Evolutionary conservation across 1,140 invertebrate species (phyloP).

Genomic region (Drosophila insularis): DNA sequence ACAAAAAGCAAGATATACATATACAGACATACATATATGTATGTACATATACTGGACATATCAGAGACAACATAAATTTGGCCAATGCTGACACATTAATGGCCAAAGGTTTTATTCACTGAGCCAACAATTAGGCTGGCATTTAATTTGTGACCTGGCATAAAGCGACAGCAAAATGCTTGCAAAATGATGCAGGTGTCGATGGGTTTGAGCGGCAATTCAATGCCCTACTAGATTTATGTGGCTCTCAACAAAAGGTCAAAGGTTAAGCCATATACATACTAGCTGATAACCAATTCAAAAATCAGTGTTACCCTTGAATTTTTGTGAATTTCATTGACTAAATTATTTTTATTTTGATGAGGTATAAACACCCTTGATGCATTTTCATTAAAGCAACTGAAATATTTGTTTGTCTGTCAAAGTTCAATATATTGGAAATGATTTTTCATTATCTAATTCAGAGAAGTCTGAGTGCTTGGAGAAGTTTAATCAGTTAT

Average conservation of each 20-base stretch:
- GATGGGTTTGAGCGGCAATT: neutral
- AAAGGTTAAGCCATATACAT: neutral
- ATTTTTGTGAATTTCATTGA: too few relatives aligned
- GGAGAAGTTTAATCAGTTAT: too few relatives aligned
- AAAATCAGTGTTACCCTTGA: too few relatives aligned
- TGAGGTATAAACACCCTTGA: too few relatives aligned
- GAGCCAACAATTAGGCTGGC: constrained; percentile 22
- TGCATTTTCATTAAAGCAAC: too few relatives aligned
- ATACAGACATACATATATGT: constrained; percentile 20
- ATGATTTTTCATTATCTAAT: too few relatives aligned
- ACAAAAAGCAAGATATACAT: neutral
- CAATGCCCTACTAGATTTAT: neutral
- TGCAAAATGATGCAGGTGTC: constrained; percentile 5
- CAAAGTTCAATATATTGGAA: too few relatives aligned
- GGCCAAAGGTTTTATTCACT: constrained; percentile 9
- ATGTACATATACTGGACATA: constrained; percentile 23
- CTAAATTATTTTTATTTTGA: too few relatives aligned
- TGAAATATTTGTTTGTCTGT: too few relatives aligned
- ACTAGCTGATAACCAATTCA: too few relatives aligned
- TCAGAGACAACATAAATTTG: constrained; percentile 55
- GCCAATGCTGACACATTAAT: constrained; percentile 52
- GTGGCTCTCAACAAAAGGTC: neutral
- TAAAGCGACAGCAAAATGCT: neutral
- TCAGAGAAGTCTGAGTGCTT: too few relatives aligned
- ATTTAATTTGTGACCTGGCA: constrained; percentile 22